Conservation (phyloP, 37 sponge, comb jelly and placozoan species). For the Halisarca cf. caerulea region DNA sequence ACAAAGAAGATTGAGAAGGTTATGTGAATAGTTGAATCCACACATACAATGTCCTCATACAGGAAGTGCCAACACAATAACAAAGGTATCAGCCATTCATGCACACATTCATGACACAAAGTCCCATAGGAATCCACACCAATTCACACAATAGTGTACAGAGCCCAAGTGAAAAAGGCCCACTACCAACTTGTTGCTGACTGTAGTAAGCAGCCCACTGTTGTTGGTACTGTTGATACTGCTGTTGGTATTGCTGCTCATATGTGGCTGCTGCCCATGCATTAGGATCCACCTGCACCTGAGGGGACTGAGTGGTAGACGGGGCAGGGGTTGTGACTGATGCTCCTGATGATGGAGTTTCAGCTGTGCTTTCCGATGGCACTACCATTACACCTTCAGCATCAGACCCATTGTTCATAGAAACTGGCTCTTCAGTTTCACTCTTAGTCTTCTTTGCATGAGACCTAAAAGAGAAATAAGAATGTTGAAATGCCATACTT, state of each 20-base stretch:
- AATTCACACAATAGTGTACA: too few species aligned
- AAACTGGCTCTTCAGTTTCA: neutral
- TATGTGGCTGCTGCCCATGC: conserved; percentile 10
- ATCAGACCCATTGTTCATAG: neutral
- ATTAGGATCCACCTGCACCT: neutral
- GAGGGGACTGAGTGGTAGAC: neutral
- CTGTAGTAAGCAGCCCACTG: conserved; percentile 44
- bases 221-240: conserved; percentile 28
- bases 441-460: neutral
- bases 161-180: too few species aligned
- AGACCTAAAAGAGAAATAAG: neutral
- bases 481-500: neutral
- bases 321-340: conserved; percentile 2
- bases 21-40: too few species aligned
- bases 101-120: too few species aligned
- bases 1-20: too few species aligned
- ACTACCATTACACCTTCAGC: neutral
- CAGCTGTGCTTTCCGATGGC: neutral
- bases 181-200: conserved; percentile 4
- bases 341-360: neutral
- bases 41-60: too few species aligned
- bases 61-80: too few species aligned
- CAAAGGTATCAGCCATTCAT: too few species aligned
- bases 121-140: too few species aligned
- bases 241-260: conserved; percentile 25